A percentile compares a stretch with the other conserved stretches of the same genome.
These are phyloP conservation scores for Adelosebastes latens DNA, from an alignment of 2,797 vertebrate genomes.

Conservation along the genomic window DNA sequence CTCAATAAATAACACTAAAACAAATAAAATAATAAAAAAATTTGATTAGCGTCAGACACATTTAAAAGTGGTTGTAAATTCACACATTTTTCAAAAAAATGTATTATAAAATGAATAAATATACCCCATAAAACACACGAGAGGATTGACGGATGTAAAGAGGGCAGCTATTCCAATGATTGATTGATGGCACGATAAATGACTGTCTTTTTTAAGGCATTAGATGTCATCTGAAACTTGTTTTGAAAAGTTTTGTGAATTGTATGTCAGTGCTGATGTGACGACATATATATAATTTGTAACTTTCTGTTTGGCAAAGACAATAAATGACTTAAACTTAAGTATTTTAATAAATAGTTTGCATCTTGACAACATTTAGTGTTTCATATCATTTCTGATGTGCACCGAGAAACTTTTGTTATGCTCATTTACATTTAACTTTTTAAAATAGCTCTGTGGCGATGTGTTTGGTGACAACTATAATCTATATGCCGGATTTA, in stretches of 20 bases:
- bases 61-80: not conserved
- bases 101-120: not conserved
- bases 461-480: not conserved
- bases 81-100: not conserved
- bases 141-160: no score
- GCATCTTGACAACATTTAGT: not conserved
- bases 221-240: not conserved
- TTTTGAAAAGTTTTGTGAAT: conserved; percentile 4
- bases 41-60: rapidly evolving
- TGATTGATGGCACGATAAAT: no score
- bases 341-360: not conserved
- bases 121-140: not conserved
- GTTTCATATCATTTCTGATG: not conserved
- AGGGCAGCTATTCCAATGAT: no score
- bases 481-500: not conserved
- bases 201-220: no score
- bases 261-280: not conserved
- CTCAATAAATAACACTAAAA: not conserved
- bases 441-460: not conserved
- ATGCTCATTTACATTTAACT: not conserved
- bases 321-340: not conserved
- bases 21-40: not conserved
- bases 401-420: not conserved
- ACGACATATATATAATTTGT: not conserved
- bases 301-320: not conserved